phyloP scores from a whole-genome alignment of 2,888 invertebrate species.

The Sesia apiformis region DNA sequence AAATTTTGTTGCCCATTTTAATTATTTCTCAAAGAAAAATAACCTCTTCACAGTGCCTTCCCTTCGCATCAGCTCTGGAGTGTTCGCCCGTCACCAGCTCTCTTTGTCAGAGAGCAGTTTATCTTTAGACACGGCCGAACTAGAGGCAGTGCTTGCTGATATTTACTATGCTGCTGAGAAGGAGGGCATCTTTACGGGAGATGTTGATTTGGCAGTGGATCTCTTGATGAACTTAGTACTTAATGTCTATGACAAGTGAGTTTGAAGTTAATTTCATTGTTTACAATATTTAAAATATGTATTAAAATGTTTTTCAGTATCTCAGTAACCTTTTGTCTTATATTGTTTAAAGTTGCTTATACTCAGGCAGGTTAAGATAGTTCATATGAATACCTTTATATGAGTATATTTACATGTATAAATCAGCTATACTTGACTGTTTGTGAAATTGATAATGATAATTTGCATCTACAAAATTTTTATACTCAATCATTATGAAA shows the following conservation, averaged over 20 bases:
- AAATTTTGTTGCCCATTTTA: too few relatives aligned
- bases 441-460: too few relatives aligned
- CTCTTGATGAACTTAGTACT: conserved; percentile 78
- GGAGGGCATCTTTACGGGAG: conserved; percentile 75
- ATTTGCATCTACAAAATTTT: too few relatives aligned
- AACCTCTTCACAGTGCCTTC: conserved; percentile 45
- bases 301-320: too few relatives aligned
- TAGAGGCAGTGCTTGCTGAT: conserved; percentile 82
- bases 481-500: too few relatives aligned
- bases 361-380: too few relatives aligned
- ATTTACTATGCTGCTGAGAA: conserved; percentile 83
- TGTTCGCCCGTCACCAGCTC: conserved; percentile 82
- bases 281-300: too few relatives aligned
- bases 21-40: not conserved
- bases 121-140: conserved; percentile 78
- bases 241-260: conserved; percentile 80
- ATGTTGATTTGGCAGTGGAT: conserved; percentile 78
- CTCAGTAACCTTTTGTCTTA: too few relatives aligned
- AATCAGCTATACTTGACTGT: too few relatives aligned
- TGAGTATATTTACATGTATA: too few relatives aligned
- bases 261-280: not conserved
- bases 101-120: conserved; percentile 80
- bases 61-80: conserved; percentile 77
- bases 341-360: too few relatives aligned
- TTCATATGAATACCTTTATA: too few relatives aligned